Evolutionary conservation across 2,797 vertebrate species (phyloP).

Genomic region (Lacerta viridis): DNA sequence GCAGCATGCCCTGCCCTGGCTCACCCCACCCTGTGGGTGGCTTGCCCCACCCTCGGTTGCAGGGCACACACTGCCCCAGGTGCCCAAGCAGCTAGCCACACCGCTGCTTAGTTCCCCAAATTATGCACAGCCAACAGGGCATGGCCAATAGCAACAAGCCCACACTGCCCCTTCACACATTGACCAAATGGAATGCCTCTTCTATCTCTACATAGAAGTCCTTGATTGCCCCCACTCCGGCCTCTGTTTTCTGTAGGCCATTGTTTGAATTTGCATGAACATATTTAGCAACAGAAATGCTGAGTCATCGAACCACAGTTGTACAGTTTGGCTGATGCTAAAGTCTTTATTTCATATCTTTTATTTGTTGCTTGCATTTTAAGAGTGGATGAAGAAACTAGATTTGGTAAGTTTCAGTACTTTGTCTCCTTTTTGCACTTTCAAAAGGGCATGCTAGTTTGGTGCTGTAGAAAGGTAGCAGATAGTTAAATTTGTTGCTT

Average conservation of each 20-base stretch:
- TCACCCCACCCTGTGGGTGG: no score
- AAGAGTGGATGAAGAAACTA: conserved; percentile 3
- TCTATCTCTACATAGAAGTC: neutral
- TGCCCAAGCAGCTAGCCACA: no score
- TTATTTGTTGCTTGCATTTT: conserved; percentile 1
- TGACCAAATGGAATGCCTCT: neutral
- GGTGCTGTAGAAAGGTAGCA: neutral
- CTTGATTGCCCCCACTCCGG: neutral
- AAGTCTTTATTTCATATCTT: neutral
- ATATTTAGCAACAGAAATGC: fast-evolving
- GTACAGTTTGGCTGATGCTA: neutral
- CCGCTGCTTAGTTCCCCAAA: no score
- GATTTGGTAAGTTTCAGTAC: neutral
- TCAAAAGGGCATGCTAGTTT: neutral
- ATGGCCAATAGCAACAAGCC: neutral
- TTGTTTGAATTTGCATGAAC: fast-evolving
- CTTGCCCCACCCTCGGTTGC: no score
- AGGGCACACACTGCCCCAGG: no score
- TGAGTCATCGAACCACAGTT: neutral
- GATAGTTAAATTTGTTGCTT: neutral
- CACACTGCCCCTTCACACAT: neutral
- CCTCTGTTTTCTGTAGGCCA: neutral
- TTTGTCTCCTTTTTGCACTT: neutral
- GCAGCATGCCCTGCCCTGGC: no score
- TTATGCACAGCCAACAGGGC: neutral